These are phyloP conservation scores for Pheosia gnoma DNA, from an alignment of 2,888 invertebrate species.

Conservation along the genomic window DNA sequence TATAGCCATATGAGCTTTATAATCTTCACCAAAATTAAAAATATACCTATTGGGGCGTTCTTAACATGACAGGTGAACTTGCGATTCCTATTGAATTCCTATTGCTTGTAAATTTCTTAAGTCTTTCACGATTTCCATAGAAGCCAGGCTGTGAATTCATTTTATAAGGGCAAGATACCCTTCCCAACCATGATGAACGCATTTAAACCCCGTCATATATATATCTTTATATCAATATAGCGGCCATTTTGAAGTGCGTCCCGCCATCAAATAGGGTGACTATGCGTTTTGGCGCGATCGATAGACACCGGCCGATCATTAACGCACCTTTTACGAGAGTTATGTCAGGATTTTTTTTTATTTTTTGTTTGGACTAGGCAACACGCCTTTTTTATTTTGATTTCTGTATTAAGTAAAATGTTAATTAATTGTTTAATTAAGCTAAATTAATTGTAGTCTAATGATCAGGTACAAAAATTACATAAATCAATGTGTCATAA, in stretches of 20 bases:
- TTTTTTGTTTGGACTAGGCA: slow-evolving; percentile 8
- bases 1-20: too few relatives aligned
- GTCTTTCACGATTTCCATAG: too few relatives aligned
- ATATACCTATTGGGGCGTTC: too few relatives aligned
- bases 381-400: slow-evolving; percentile 6
- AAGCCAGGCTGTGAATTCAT: too few relatives aligned
- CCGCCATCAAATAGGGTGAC: slow-evolving; percentile 73
- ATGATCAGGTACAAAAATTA: too few relatives aligned
- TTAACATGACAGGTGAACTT: too few relatives aligned
- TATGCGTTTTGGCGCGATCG: slow-evolving; percentile 61
- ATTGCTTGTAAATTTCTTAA: too few relatives aligned
- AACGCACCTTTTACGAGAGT: slow-evolving; percentile 37
- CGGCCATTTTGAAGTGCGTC: slow-evolving; percentile 46
- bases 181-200: slow-evolving; percentile 1
- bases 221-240: slow-evolving; percentile 35
- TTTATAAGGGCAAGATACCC: too few relatives aligned
- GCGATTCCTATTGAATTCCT: too few relatives aligned
- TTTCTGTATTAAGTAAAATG: slow-evolving; percentile 2
- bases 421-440: not conserved
- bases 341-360: slow-evolving; percentile 17
- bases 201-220: slow-evolving; percentile 14
- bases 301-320: slow-evolving; percentile 53
- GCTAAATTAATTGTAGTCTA: too few relatives aligned
- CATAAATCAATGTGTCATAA: too few relatives aligned
- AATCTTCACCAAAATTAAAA: too few relatives aligned